Percentiles rank a stretch among this genome's conserved stretches.
phyloP scores from a whole-genome alignment of 1,140 invertebrate species.

The Antheraea mylitta region DNA sequence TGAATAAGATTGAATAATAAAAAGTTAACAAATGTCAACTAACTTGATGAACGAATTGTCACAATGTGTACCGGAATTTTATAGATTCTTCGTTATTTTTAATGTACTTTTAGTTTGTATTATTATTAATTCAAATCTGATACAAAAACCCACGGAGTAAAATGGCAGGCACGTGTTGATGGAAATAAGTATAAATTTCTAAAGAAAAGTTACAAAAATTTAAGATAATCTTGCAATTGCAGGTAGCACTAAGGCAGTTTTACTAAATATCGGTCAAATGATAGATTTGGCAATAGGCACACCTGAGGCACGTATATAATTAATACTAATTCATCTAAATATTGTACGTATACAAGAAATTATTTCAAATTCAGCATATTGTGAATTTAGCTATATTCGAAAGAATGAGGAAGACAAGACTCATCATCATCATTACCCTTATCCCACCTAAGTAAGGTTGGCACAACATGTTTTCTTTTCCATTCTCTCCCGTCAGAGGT shows the following conservation, averaged over 20 bases:
- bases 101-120: constrained; percentile 10
- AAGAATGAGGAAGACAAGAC: too few relatives aligned
- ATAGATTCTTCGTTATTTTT: constrained; percentile 23
- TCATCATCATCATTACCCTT: too few relatives aligned
- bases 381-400: too few relatives aligned
- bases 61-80: constrained; percentile 40
- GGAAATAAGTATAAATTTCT: background rate
- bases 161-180: background rate
- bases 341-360: too few relatives aligned
- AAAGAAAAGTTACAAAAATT: background rate
- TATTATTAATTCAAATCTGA: background rate
- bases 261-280: constrained; percentile 62
- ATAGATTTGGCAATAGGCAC: constrained; percentile 66
- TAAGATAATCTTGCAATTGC: constrained; percentile 11
- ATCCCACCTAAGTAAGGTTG: too few relatives aligned
- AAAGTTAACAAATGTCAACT: constrained; percentile 4
- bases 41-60: constrained; percentile 17
- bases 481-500: too few relatives aligned
- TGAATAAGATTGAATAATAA: background rate
- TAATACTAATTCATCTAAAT: too few relatives aligned
- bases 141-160: background rate
- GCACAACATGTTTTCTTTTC: too few relatives aligned
- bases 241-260: constrained; percentile 32
- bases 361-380: too few relatives aligned
- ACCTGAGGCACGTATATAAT: constrained; percentile 46